Conservation (phyloP, 2,888 invertebrate genomes). For the Anorthoa munda region DNA sequence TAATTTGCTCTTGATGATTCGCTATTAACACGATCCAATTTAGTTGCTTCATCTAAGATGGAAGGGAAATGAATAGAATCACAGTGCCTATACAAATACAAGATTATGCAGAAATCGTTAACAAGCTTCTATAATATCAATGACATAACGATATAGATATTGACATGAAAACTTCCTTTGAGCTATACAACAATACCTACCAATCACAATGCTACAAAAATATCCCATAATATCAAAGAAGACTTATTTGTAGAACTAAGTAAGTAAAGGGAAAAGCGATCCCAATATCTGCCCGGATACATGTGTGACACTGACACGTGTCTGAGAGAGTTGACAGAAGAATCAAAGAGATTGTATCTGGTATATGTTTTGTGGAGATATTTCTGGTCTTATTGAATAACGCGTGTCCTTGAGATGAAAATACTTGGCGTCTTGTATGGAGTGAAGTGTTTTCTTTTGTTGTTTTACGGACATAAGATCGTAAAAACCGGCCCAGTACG, state of each 20-base stretch:
- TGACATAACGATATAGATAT: not conserved
- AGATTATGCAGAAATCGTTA: not conserved
- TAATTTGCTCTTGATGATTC: not conserved
- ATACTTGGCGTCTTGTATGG: slow-evolving; percentile 1
- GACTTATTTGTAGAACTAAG: slow-evolving; percentile 1
- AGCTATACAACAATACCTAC: slow-evolving; percentile 5
- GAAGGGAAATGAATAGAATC: too few relatives aligned
- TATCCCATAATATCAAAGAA: slow-evolving; percentile 1
- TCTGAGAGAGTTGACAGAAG: slow-evolving; percentile 32
- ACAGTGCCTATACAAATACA: not conserved
- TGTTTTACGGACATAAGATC: not conserved
- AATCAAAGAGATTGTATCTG: slow-evolving; percentile 48
- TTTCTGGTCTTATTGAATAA: slow-evolving; percentile 38
- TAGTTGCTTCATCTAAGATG: not conserved
- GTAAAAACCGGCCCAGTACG: too few relatives aligned
- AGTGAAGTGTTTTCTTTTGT: not conserved
- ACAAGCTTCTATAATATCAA: not conserved
- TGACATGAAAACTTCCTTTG: not conserved
- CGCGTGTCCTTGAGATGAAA: slow-evolving; percentile 13
- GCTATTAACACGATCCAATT: not conserved
- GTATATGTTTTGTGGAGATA: slow-evolving; percentile 15
- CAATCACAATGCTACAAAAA: slow-evolving; percentile 4
- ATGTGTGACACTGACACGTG: slow-evolving; percentile 46
- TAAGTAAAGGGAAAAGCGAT: slow-evolving; percentile 19
- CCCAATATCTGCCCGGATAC: slow-evolving; percentile 37